Base-by-base conservation (phyloP, 2,797 vertebrate species). In the Girardinus metallicus region DNA sequence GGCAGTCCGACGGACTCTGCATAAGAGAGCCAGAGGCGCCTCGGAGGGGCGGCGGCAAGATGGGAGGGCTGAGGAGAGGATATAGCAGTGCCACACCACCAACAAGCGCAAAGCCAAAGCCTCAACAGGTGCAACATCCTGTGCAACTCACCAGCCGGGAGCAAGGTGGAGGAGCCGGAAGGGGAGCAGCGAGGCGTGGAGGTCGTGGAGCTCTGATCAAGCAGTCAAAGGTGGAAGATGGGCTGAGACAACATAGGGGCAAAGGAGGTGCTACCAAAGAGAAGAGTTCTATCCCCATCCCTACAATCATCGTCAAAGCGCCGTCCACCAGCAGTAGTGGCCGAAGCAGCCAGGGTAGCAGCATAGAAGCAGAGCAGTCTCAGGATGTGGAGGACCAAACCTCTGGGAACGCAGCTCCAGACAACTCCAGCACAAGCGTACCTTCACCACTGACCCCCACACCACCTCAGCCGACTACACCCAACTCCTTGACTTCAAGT, bases 321-420 rank as follows among this genome's bases (percentile, higher is more conserved):
- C 98, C 98, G 23, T 99, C 98, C 81, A 99, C 98, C 83, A 99
- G 98, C 92, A 99, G 98, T 93, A 98, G 97, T 36, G 98, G 97
- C 57, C 96, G 97, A 70, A 98, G 97, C 93, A 99, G 98, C 90
- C 97, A 97, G 91, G 97, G 97, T 13, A 99, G 98, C 94, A 98
- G 97, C 87, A 95, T 97, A 89, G 98, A 99, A 83, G 95, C 97
- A 0, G 96, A 96, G 84, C 86, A 80, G 0, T 47, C 87, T 18
- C 89, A 87, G 18, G 93, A 94, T 41, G 77, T 62, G 4, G 92
- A 94, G 11, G 95, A 94, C 44, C 77, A 88, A 41, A 81, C 83
- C 51, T 78, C 93, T 36, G 80, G 74, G 15, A 89, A 94, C 1
- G 74, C 84, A 64, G 78, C 74, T 68, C 29, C 84, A 36, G 93